These are phyloP conservation scores for Menura novaehollandiae DNA, from an alignment of 2,113 vertebrate species.

Conservation along the genomic window DNA sequence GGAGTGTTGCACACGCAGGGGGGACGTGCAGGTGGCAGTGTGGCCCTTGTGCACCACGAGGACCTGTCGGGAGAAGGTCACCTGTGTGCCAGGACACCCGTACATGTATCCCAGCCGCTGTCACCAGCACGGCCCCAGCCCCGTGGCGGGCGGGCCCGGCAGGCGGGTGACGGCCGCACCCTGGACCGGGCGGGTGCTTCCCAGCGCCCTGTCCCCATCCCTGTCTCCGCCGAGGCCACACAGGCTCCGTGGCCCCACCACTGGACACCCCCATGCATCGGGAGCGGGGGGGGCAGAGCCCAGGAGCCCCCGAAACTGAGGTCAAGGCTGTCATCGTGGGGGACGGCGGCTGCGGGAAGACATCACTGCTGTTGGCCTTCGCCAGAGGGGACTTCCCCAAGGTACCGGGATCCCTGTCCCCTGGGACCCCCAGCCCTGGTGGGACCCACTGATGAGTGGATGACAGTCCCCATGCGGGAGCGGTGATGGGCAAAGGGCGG, in stretches of 20 bases:
- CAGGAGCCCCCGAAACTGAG: not conserved
- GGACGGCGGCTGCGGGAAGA: slow-evolving; percentile 78
- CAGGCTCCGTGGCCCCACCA: not conserved
- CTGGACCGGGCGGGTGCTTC: not conserved
- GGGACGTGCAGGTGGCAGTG: not conserved
- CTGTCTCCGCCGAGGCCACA: not conserved
- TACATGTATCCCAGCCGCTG: not conserved
- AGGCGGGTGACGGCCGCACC: not conserved
- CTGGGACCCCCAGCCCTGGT: not conserved
- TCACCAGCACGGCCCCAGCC: not conserved
- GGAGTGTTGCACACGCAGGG: not conserved
- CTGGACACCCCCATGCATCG: not conserved
- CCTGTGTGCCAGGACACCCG: not conserved
- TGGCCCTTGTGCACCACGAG: not conserved
- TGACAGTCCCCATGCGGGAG: not conserved
- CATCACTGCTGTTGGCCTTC: slow-evolving; percentile 70
- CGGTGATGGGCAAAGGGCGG: not conserved
- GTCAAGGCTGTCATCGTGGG: slow-evolving; percentile 72
- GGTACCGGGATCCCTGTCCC: not conserved
- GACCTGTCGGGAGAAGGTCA: not conserved
- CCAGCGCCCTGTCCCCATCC: not conserved
- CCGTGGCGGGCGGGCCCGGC: not conserved
- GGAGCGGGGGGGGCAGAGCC: not conserved
- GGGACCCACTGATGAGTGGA: not conserved
- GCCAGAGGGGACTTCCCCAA: slow-evolving; percentile 63